Base-by-base conservation (phyloP, 2,888 invertebrate genomes). In the Entomobrya proxima region DNA sequence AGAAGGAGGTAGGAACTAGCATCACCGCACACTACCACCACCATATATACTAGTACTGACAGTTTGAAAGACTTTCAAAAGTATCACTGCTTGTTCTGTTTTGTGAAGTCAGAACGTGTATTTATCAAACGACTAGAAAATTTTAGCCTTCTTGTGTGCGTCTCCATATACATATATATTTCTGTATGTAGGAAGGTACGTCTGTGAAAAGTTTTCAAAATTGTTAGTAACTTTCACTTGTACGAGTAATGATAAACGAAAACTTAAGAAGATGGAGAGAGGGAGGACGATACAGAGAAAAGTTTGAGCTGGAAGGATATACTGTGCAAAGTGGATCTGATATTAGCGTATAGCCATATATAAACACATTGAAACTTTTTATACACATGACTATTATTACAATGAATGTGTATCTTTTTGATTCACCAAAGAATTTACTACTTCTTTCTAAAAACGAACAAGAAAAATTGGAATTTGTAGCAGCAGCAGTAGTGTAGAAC, bases 191-290 rank as follows among this genome's bases (percentile, higher is more conserved):
- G n/a, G n/a, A n/a, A n/a, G 5, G 35, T 15, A 69, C n/a, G 40
- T 27, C 76, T 40, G 13, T 24, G 37, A 40, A 35, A 77, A 77
- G 11, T 37, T 58, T 76, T 77, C 15, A 4, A 77, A 40, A 40
- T 77, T 58, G 75, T 75, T 77, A 67, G 40, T 7, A 79, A 79
- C 78, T 80, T 80, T 72, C 37, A 52, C 69, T 52, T 30, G 67
- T 37, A 32, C 18, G 11, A 64, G 74, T 44, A 81, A 81, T 74
- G 81, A 81, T 81, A 81, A 81, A 58, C 81, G 21, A 74, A 81
- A 74, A 30, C 44, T 81, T 58, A 44, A 40, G 27, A 80, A 80
- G 72, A 47, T 52, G 52, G 40, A n/a, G n/a, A 69, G 40, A n/a
- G n/a, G 4, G 72, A 72, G 9, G 21, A 21, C 72, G 67, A 27